These are phyloP conservation scores for Arge pagana DNA, from an alignment of 2,888 invertebrate species.

Conservation along the genomic window DNA sequence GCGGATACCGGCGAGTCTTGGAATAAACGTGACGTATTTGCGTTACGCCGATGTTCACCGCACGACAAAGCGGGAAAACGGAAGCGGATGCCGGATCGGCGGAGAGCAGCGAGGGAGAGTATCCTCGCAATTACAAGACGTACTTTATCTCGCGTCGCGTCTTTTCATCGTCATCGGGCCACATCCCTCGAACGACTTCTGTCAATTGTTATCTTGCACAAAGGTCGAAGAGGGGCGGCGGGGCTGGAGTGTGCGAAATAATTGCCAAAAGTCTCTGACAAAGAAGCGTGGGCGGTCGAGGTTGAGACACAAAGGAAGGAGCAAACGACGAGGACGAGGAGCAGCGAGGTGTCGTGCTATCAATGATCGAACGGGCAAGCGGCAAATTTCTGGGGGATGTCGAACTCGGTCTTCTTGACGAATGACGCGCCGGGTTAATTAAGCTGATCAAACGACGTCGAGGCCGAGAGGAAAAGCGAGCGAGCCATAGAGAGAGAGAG, in stretches of 20 bases:
- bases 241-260: background rate
- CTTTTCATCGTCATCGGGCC: background rate
- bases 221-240: background rate
- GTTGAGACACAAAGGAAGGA: too few relatives aligned
- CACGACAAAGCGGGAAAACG: conserved; percentile 7
- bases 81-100: conserved; percentile 1
- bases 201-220: too few relatives aligned
- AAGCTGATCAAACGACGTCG: too few relatives aligned
- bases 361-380: too few relatives aligned
- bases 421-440: too few relatives aligned
- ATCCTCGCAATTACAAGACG: conserved; percentile 17
- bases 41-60: conserved; percentile 17
- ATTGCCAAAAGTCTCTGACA: conserved; percentile 7
- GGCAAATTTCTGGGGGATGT: too few relatives aligned
- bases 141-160: conserved; percentile 1
- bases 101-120: conserved; percentile 11
- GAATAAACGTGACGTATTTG: conserved; percentile 11
- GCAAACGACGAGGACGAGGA: too few relatives aligned
- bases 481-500: too few relatives aligned
- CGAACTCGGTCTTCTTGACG: too few relatives aligned
- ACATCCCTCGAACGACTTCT: background rate
- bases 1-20: background rate
- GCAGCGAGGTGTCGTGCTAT: too few relatives aligned
- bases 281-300: too few relatives aligned
- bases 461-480: too few relatives aligned